Conservation (phyloP, 2,888 invertebrate genomes). For the Cremastobaeus sp. region DNA sequence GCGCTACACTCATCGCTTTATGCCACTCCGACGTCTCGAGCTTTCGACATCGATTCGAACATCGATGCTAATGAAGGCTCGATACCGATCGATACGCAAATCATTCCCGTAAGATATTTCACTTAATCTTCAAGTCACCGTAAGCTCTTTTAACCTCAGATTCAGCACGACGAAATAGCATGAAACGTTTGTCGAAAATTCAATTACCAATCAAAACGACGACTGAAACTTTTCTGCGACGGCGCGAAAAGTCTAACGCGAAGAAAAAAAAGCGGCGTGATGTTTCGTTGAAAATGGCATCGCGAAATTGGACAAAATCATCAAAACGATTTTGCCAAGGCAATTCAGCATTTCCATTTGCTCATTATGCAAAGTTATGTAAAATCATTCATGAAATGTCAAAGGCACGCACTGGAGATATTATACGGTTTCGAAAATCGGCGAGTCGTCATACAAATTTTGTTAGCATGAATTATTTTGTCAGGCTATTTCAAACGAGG, state of each 20-base stretch:
- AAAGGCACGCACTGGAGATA: conserved; percentile 15
- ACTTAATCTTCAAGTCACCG: too few relatives aligned
- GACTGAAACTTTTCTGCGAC: too few relatives aligned
- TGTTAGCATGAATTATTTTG: background rate
- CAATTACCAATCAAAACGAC: too few relatives aligned
- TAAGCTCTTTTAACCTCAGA: too few relatives aligned
- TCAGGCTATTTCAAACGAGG: too few relatives aligned
- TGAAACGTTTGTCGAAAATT: too few relatives aligned
- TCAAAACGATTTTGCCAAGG: conserved; percentile 2
- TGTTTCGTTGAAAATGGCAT: too few relatives aligned
- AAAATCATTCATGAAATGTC: conserved; percentile 38
- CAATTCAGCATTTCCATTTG: conserved; percentile 25
- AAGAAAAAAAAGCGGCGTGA: too few relatives aligned
- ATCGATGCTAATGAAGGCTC: conserved; percentile 75
- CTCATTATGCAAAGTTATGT: conserved; percentile 31
- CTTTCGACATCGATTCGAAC: conserved; percentile 76
- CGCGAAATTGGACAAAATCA: conserved; percentile 12
- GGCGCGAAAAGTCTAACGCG: too few relatives aligned
- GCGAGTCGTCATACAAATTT: background rate
- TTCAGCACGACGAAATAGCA: too few relatives aligned
- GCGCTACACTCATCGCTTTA: conserved; percentile 76
- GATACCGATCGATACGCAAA: conserved; percentile 77
- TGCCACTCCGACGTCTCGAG: conserved; percentile 73
- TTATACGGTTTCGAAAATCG: conserved; percentile 21
- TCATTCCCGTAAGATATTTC: conserved; percentile 76